Percentiles rank a stretch among this genome's conserved stretches.
phyloP scores from a whole-genome alignment of 2,113 vertebrate species.

The Ophthalmolycus amberensis region DNA sequence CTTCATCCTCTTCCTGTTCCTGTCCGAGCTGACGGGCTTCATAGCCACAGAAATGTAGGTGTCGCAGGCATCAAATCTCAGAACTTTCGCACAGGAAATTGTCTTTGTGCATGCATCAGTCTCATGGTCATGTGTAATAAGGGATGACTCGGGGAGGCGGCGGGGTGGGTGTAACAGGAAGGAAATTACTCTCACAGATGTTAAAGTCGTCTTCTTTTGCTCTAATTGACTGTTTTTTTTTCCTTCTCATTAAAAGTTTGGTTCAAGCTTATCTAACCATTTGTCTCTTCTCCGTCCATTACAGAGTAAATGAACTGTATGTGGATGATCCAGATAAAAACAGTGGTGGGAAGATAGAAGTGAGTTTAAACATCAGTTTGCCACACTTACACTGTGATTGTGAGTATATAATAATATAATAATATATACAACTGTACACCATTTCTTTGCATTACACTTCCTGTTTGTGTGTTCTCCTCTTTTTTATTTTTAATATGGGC shows the following conservation, averaged over 20 bases:
- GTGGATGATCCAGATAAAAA: conserved; percentile 99
- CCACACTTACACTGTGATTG: conserved; percentile 97
- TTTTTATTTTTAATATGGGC: background rate
- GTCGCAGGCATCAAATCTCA: background rate
- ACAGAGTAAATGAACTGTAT: conserved; percentile 97
- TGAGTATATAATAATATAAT: conserved; percentile 86
- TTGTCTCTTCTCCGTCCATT: conserved; percentile 15
- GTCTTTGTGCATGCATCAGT: conserved; percentile 67
- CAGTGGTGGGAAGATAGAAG: conserved; percentile 99
- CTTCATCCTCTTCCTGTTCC: conserved; percentile 99
- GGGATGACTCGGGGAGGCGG: conserved; percentile 27
- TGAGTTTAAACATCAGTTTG: conserved; percentile 98
- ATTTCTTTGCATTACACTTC: conserved; percentile 49
- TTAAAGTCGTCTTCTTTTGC: background rate
- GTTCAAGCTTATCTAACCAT: conserved; percentile 7
- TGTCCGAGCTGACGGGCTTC: conserved; percentile 98
- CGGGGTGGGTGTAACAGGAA: conserved; percentile 40
- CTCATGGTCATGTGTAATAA: conserved; percentile 57
- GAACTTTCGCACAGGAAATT: conserved; percentile 71
- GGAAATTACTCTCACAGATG: conserved; percentile 58
- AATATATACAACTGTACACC: conserved; percentile 44
- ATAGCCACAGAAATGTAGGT: conserved; percentile 99
- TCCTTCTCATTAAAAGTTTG: background rate
- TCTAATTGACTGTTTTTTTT: background rate
- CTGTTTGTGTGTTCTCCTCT: conserved; percentile 32